Evolutionary conservation across 2,113 vertebrate genomes (phyloP), one percentile per base, ranked within the genome.

Genomic region (Paedocypris sp.): DNA sequence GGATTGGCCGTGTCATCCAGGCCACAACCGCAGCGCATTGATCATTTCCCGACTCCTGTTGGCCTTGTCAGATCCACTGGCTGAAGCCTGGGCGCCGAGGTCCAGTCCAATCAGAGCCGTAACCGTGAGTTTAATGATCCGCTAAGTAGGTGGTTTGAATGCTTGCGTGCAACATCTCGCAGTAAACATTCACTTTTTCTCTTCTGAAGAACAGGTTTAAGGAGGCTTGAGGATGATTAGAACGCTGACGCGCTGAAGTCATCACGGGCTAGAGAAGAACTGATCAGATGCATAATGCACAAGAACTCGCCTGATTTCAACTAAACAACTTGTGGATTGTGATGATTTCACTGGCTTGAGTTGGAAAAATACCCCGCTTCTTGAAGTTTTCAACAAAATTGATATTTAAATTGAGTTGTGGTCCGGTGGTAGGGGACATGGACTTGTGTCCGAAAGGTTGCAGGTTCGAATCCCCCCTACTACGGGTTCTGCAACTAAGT

Each of bases 271-370:
- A 75, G 67, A 43, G 43, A n/a, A 31, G 49, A 70, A 67, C 43
- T 60, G 73, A 79, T 70, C 57, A 70, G 49, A 72, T 80, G 73
- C 74, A 82, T 81, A 69, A 81, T 79, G 73, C 70, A 83, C 77
- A 71, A 80, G 63, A 71, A 64, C 72, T n/a, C n/a, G n/a, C n/a
- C n/a, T n/a, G n/a, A n/a, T n/a, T n/a, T n/a, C n/a, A n/a, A n/a
- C n/a, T 75, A 80, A 80, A 82, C 39, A 29, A 72, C 49, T n/a
- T 19, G 39, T 57, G 35, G 36, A 68, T 67, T 28, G 62, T 5
- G 2, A 60, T 53, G 45, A 42, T 48, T 33, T 15, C 47, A 70
- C 67, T 64, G 25, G 39, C 68, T 67, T 71, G 66, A 71, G 53
- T 68, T 70, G 60, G 49, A 67, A 54, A 67, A 36, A 36, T 43